phyloP scores from a whole-genome alignment of 1,140 invertebrate genomes.

The Helicorthomorpha holstii region DNA sequence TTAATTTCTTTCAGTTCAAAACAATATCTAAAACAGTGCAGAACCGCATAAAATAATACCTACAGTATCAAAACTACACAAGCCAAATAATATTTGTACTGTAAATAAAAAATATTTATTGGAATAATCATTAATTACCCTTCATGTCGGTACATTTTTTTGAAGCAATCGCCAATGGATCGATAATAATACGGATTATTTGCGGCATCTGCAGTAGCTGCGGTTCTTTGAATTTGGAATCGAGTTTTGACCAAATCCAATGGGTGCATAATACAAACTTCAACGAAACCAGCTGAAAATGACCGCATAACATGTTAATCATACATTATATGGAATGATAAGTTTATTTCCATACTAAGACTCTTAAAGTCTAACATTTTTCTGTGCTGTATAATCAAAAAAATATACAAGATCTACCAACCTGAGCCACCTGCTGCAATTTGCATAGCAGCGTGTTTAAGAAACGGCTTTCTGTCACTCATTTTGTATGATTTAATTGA shows the following conservation, averaged over 20 bases:
- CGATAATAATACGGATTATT: conserved; percentile 47
- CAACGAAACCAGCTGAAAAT: conserved; percentile 49
- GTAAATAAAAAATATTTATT: too few species aligned
- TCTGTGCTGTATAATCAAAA: neutral
- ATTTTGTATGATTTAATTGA: too few species aligned
- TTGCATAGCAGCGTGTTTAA: conserved; percentile 58
- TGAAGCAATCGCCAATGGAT: conserved; percentile 69
- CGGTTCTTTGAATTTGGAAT: conserved; percentile 52
- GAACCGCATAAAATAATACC: too few species aligned
- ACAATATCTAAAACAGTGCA: too few species aligned
- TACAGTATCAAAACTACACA: too few species aligned
- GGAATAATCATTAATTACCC: too few species aligned
- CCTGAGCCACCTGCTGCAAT: conserved; percentile 73
- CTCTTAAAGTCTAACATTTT: conserved; percentile 6
- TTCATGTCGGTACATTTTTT: conserved; percentile 71
- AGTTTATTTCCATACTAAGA: conserved; percentile 2
- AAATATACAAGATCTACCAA: conserved; percentile 23
- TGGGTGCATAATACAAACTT: conserved; percentile 91
- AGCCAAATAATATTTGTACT: too few species aligned
- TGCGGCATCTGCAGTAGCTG: conserved; percentile 28
- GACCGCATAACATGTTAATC: conserved; percentile 2
- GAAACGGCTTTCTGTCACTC: too few species aligned
- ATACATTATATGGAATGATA: neutral
- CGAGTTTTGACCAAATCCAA: conserved; percentile 81
- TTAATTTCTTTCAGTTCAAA: too few species aligned